Percentiles rank a stretch among this genome's conserved stretches.
Conservation (phyloP, 2,113 vertebrate species). For the Oncorhynchus keta region DNA sequence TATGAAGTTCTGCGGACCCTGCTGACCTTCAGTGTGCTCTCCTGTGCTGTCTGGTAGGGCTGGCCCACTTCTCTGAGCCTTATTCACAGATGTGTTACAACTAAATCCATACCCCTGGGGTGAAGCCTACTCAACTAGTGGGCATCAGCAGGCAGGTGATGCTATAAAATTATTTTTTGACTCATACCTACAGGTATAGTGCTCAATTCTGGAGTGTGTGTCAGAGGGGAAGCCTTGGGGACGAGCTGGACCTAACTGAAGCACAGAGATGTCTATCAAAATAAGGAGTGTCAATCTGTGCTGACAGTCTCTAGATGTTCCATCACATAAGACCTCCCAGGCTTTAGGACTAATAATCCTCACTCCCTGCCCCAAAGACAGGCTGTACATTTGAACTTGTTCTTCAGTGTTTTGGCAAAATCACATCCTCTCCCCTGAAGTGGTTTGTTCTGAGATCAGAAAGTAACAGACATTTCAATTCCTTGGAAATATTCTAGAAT, state of each 20-base stretch:
- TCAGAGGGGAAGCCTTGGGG: not conserved
- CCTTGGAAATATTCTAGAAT: too few relatives aligned
- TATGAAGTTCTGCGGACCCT: not conserved
- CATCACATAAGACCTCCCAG: slow-evolving; percentile 62
- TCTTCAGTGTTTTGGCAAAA: slow-evolving; percentile 83
- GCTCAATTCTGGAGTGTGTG: slow-evolving; percentile 52
- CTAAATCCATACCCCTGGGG: not conserved
- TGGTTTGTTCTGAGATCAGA: slow-evolving; percentile 65
- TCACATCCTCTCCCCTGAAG: slow-evolving; percentile 85
- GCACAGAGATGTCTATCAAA: not conserved
- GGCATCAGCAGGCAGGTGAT: not conserved
- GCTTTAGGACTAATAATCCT: slow-evolving; percentile 67
- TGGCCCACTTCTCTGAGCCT: not conserved
- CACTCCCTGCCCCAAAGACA: slow-evolving; percentile 76
- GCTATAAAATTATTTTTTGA: not conserved
- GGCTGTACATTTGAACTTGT: slow-evolving; percentile 83
- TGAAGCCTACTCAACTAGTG: not conserved
- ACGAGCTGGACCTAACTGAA: not conserved
- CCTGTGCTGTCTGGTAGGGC: not conserved
- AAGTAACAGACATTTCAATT: not conserved
- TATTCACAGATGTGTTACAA: not conserved
- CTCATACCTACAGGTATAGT: slow-evolving; percentile 82
- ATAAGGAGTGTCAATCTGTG: slow-evolving; percentile 43
- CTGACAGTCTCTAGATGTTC: not conserved
- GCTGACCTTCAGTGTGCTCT: not conserved